These are phyloP conservation scores for Ahaetulla prasina DNA, from an alignment of 2,113 vertebrate species.

Conservation along the genomic window DNA sequence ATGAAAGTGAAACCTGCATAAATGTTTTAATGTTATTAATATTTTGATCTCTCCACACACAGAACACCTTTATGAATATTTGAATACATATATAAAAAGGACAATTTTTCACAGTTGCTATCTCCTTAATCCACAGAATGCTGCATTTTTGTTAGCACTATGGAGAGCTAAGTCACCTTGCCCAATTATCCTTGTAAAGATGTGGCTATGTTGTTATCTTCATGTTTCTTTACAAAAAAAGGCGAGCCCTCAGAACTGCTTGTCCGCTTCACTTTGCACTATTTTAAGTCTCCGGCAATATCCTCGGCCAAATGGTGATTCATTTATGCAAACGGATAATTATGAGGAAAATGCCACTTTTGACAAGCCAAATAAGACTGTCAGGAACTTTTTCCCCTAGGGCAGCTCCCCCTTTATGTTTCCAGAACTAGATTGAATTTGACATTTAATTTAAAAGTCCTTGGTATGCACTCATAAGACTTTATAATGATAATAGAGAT, in stretches of 20 bases:
- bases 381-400: slow-evolving; percentile 22
- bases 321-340: slow-evolving; percentile 31
- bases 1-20: not conserved
- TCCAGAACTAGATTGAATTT: slow-evolving; percentile 52
- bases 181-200: not conserved
- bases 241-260: slow-evolving; percentile 33
- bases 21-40: not conserved
- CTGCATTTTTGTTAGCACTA: slow-evolving; percentile 10
- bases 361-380: slow-evolving; percentile 44
- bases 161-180: not conserved
- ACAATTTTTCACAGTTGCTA: not conserved
- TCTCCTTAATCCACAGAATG: not conserved
- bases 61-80: not conserved
- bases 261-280: not conserved
- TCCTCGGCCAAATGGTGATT: slow-evolving; percentile 22
- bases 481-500: slow-evolving; percentile 46
- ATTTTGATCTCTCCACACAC: not conserved
- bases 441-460: slow-evolving; percentile 65
- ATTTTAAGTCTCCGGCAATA: not conserved
- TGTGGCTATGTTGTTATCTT: not conserved
- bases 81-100: not conserved
- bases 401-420: slow-evolving; percentile 31
- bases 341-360: slow-evolving; percentile 17
- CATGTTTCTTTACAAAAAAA: not conserved
- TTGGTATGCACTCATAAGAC: slow-evolving; percentile 42